Conservation (phyloP, 2,113 vertebrate genomes). For the Lophotis ruficrista region DNA sequence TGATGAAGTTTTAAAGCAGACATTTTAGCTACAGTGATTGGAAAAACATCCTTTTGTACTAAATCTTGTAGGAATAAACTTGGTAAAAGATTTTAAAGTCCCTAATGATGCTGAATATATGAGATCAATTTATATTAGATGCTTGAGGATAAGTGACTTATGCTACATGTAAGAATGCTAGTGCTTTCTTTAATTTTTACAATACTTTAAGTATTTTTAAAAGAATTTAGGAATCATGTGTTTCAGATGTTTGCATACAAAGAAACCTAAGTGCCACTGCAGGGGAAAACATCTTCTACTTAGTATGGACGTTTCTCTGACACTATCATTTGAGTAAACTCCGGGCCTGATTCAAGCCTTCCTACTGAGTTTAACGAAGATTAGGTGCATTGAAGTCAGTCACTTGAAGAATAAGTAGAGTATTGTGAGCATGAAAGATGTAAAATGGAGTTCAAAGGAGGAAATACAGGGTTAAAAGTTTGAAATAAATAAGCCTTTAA, state of each 20-base stretch:
- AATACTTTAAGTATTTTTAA: neutral
- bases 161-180: neutral
- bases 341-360: neutral
- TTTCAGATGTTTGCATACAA: neutral
- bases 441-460: neutral
- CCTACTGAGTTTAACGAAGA: neutral
- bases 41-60: constrained; percentile 41
- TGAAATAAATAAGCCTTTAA: neutral
- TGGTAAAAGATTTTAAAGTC: neutral
- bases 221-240: neutral
- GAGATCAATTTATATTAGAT: neutral
- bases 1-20: constrained; percentile 69
- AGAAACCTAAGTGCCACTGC: neutral
- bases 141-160: neutral
- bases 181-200: neutral
- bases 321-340: neutral
- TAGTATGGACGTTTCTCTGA: neutral
- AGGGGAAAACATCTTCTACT: neutral
- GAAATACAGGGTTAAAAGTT: neutral
- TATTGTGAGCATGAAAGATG: neutral
- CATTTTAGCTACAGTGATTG: constrained; percentile 23
- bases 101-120: neutral
- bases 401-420: neutral
- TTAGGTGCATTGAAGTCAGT: neutral
- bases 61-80: neutral